Conservation (phyloP, 2,797 vertebrate genomes). For the Pantherophis alleghaniensis region DNA sequence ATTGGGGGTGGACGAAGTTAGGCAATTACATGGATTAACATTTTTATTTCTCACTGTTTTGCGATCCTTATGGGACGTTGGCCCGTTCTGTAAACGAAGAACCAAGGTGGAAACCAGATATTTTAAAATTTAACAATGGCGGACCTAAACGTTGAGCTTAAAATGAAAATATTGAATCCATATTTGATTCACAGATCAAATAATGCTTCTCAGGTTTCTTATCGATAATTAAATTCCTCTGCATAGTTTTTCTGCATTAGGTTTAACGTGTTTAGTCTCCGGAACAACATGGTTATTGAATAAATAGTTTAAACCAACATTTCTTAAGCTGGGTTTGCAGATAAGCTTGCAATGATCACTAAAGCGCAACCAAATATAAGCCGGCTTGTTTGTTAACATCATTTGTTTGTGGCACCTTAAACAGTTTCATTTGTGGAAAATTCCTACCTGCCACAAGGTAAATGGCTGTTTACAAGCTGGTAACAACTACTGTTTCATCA, state of each 20-base stretch:
- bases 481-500: neutral
- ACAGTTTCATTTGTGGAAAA: neutral
- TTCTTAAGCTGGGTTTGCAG: neutral
- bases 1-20: neutral
- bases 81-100: neutral
- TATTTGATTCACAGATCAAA: neutral
- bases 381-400: neutral
- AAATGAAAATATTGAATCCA: neutral
- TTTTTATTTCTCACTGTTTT: neutral
- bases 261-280: neutral
- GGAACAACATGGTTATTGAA: neutral
- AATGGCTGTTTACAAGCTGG: neutral
- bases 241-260: no score
- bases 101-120: neutral
- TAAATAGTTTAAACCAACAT: neutral
- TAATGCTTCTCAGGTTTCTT: neutral
- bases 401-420: neutral
- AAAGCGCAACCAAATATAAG: neutral
- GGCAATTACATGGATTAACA: neutral
- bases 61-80: neutral
- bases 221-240: neutral
- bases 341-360: neutral
- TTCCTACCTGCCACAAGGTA: neutral
- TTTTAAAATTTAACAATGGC: neutral
- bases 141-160: neutral